Conservation (phyloP, 2,888 invertebrate species). For the Tenthredo livida region DNA sequence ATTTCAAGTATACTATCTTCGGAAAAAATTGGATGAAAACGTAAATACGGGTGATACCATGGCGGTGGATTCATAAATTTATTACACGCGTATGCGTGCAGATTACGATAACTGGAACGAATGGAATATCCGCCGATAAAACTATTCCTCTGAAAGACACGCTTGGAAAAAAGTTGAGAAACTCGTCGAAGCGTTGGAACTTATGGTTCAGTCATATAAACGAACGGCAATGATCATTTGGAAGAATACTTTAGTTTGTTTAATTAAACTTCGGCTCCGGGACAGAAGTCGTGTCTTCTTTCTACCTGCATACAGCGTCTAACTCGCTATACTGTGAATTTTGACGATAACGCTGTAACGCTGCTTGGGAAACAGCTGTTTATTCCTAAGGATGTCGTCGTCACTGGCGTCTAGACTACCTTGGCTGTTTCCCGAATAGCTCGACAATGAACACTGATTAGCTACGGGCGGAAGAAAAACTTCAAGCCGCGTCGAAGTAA, state of each 20-base stretch:
- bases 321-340: not conserved
- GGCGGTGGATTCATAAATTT: not conserved
- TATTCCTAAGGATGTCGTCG: slow-evolving; percentile 20
- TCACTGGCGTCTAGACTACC: slow-evolving; percentile 16
- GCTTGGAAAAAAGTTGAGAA: not conserved
- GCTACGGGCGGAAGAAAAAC: not conserved
- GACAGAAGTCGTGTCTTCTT: not conserved
- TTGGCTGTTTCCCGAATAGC: slow-evolving; percentile 7
- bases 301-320: not conserved
- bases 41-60: not conserved
- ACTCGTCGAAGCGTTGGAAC: not conserved
- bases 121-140: not conserved
- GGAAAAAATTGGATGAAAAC: not conserved
- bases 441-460: slow-evolving; percentile 46
- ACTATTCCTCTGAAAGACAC: not conserved
- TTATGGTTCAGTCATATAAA: not conserved
- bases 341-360: slow-evolving; percentile 26
- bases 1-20: not conserved
- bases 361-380: not conserved
- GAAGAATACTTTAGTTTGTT: not conserved
- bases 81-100: not conserved
- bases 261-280: not conserved
- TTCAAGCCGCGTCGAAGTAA: not conserved
- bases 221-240: not conserved
- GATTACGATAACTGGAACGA: not conserved